Evolutionary conservation across 2,797 vertebrate species (phyloP), one percentile per base, ranked within the genome.

Genomic region (Megaceryle alcyon): DNA sequence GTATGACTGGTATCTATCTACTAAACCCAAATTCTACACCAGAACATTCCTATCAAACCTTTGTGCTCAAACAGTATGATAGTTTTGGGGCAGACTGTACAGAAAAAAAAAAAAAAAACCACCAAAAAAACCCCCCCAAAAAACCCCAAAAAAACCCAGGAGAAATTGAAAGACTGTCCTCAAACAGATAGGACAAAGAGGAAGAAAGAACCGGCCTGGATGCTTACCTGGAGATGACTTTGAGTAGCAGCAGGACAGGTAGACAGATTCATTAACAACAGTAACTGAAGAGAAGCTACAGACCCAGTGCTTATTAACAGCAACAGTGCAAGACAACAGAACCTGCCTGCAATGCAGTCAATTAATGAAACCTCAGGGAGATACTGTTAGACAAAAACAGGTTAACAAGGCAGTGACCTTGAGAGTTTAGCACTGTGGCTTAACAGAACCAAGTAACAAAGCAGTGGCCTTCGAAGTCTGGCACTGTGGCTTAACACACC

Each of bases 311-410:
- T 90, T 84, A 93, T 76, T 82, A 85, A 64, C 44, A 90, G 82
- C 0, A 0, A 63, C 57, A 53, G 31, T 23, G 44, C 64, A 83
- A 90, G 63, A 72, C 79, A 90, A 92, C 76, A 85, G 75, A 77
- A 73, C 9, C 31, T 53, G 44, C 37, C 66, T 68, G 51, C 73
- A 79, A 81, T 68, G 72, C 57, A 94, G 64, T 2, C 14, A 7
- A 73, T 60, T 84, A 96, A 91, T 33, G 44, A 84, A 92, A 73
- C 93, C 94, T 35, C 21, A 80, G 83, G 94, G 86, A 92, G 71
- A 79, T 48, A 54, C 9, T 43, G 63, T 37, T 79, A 86, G 54
- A 89, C 82, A 85, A 88, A 92, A 92, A 75, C 86, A 96, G 39
- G 31, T 66, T 72, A 91, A 88, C 43, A 51, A 90, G 77, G 80